These are phyloP conservation scores for Megathymus violae DNA, from an alignment of 1,140 invertebrate genomes.

Conservation along the genomic window DNA sequence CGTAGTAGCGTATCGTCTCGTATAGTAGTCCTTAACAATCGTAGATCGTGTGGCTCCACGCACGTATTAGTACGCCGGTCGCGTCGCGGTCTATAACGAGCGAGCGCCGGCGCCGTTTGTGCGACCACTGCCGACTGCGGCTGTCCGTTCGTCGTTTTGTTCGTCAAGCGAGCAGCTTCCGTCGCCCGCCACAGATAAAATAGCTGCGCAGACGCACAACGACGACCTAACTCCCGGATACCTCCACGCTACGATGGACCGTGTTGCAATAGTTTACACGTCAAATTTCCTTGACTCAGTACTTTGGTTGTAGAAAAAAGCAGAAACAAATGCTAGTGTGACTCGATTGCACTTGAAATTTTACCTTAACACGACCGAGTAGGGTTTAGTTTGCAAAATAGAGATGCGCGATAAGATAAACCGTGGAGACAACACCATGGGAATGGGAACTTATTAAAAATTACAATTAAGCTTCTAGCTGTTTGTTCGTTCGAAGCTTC, in stretches of 20 bases:
- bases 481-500: slow-evolving; percentile 1
- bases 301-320: too few species aligned
- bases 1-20: too few species aligned
- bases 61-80: slow-evolving; percentile 39
- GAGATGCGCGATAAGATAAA: slow-evolving; percentile 6
- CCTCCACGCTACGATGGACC: too few species aligned
- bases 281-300: too few species aligned
- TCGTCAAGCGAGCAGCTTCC: slow-evolving; percentile 43
- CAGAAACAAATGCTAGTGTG: too few species aligned
- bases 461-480: slow-evolving; percentile 3
- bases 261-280: too few species aligned
- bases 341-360: neutral
- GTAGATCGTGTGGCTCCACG: slow-evolving; percentile 20
- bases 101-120: slow-evolving; percentile 60
- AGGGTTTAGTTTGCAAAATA: neutral
- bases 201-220: neutral
- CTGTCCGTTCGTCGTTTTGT: slow-evolving; percentile 51
- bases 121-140: neutral
- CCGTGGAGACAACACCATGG: neutral
- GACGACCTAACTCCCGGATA: too few species aligned
- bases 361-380: neutral
- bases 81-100: slow-evolving; percentile 52
- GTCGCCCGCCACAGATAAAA: slow-evolving; percentile 38
- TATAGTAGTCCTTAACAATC: too few species aligned
- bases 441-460: slow-evolving; percentile 19